phyloP scores from a whole-genome alignment of 2,113 vertebrate species.

The Cheirogaleus medius region DNA sequence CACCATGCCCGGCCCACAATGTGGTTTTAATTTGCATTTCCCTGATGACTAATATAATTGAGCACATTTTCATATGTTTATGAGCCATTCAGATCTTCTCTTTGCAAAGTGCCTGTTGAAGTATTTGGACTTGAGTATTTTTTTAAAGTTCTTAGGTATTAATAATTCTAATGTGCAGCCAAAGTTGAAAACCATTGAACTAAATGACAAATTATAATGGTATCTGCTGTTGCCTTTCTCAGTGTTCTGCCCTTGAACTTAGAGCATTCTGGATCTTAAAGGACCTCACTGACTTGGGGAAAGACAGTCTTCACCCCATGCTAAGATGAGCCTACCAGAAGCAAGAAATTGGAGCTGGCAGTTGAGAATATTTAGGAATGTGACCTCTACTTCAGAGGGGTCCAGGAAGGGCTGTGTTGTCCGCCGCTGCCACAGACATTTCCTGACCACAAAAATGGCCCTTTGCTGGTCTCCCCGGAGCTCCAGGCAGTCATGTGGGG shows the following conservation, averaged over 20 bases:
- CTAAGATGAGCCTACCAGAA: neutral
- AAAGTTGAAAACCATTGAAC: constrained; percentile 28
- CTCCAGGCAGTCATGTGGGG: constrained; percentile 7
- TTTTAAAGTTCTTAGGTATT: constrained; percentile 15
- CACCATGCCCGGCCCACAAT: too few relatives aligned
- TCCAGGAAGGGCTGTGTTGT: neutral
- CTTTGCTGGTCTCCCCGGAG: neutral
- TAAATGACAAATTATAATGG: neutral
- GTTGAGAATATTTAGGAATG: constrained; percentile 33
- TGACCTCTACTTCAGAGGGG: constrained; percentile 31
- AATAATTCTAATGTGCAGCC: neutral
- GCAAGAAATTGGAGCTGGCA: neutral
- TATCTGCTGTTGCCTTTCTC: neutral
- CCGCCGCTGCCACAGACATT: constrained; percentile 65
- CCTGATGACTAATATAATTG: neutral
- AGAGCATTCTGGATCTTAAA: neutral
- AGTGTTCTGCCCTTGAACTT: neutral
- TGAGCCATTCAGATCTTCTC: neutral
- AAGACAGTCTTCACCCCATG: neutral
- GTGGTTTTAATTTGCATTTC: constrained; percentile 67
- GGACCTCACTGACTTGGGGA: neutral
- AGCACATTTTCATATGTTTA: neutral
- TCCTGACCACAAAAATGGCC: constrained; percentile 70
- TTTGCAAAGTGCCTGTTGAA: constrained; percentile 10
- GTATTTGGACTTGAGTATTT: neutral